Conservation (phyloP, 2,888 invertebrate species). For the Drosophila barbarae region DNA sequence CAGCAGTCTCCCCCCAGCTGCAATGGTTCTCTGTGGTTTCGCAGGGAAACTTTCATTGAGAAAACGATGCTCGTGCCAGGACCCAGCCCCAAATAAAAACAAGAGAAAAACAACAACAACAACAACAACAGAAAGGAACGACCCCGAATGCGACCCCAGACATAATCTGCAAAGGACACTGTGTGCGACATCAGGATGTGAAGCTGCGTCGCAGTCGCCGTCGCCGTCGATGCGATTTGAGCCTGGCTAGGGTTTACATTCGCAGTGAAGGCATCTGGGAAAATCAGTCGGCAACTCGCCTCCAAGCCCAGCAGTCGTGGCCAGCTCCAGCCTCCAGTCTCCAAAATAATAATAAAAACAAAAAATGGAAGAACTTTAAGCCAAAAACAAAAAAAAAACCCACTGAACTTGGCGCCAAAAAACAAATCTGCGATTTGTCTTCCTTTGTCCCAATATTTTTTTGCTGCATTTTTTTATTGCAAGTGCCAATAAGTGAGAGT, state of each 20-base stretch:
- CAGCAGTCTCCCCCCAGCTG: background rate
- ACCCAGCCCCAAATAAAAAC: background rate
- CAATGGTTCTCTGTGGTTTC: background rate
- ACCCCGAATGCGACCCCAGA: constrained; percentile 32
- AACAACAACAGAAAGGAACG: background rate
- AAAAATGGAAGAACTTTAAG: background rate
- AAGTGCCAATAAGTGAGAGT: constrained; percentile 4
- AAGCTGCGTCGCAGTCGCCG: constrained; percentile 20
- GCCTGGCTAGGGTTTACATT: constrained; percentile 70
- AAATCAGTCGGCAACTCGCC: constrained; percentile 77
- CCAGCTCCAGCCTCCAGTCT: constrained; percentile 30
- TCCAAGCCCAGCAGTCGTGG: constrained; percentile 74
- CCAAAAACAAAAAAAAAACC: background rate
- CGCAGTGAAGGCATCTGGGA: constrained; percentile 64
- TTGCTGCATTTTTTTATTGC: background rate
- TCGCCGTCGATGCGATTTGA: constrained; percentile 49
- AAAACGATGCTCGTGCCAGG: constrained; percentile 38
- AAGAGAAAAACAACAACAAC: background rate
- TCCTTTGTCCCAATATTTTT: background rate
- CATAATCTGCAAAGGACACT: constrained; percentile 61
- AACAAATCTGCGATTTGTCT: background rate
- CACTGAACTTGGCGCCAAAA: constrained; percentile 16
- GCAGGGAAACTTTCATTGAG: constrained; percentile 59
- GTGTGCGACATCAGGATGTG: constrained; percentile 45
- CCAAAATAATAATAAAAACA: background rate